These are phyloP conservation scores for Adrianichthys oophorus DNA, from an alignment of 2,797 vertebrate species.

Conservation along the genomic window DNA sequence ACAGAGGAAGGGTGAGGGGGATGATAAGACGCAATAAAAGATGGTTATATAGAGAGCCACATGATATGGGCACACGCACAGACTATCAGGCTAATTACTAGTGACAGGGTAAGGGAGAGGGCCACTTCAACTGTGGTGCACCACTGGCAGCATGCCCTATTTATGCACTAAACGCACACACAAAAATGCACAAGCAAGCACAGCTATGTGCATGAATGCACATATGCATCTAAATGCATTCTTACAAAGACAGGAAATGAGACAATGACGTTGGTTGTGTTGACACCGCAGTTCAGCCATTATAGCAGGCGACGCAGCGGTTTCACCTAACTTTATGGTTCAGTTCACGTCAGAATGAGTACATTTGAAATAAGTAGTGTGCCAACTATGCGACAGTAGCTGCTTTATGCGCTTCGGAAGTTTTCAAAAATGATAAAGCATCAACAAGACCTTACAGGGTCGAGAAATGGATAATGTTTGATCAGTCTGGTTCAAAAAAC, in stretches of 20 bases:
- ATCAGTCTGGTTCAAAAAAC: no score
- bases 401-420: no score
- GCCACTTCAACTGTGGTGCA: conserved; percentile 63
- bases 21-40: conserved; percentile 42
- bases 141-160: conserved; percentile 61
- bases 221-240: background rate
- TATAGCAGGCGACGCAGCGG: no score
- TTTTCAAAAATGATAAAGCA: no score
- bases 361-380: no score
- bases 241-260: conserved; percentile 20
- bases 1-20: conserved; percentile 28
- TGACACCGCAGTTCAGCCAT: conserved; percentile 33
- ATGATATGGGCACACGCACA: conserved; percentile 36
- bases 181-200: conserved; percentile 1
- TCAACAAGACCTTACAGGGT: no score
- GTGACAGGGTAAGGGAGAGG: conserved; percentile 62
- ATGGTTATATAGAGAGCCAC: conserved; percentile 27
- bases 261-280: conserved; percentile 47
- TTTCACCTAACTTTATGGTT: no score
- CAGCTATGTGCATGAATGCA: conserved; percentile 17
- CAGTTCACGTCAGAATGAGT: no score
- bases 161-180: conserved; percentile 52
- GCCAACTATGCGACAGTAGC: no score
- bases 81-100: conserved; percentile 70
- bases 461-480: no score